A percentile compares a stretch with the other conserved stretches of the same genome.
phyloP scores from a whole-genome alignment of 1,140 invertebrate species.

The Oryctes rhinoceros region DNA sequence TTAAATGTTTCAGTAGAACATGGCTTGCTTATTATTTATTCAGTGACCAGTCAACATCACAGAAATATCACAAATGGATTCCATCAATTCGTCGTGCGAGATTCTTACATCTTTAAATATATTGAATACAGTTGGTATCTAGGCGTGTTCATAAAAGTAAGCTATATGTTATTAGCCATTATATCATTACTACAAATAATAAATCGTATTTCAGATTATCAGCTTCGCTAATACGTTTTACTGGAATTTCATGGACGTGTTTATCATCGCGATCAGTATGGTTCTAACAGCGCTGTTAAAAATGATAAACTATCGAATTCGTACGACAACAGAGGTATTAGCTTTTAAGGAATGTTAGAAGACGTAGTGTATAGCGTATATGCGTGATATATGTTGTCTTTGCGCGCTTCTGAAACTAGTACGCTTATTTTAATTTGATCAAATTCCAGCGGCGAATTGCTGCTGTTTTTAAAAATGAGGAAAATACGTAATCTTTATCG shows the following conservation, averaged over 20 bases:
- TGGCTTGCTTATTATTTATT: constrained; percentile 13
- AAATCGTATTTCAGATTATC: background rate
- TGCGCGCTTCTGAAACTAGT: too few relatives aligned
- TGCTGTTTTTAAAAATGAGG: too few relatives aligned
- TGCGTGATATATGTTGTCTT: too few relatives aligned
- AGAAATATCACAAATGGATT: constrained; percentile 2
- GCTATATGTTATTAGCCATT: background rate
- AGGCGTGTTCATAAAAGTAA: constrained; percentile 18
- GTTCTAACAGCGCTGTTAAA: background rate
- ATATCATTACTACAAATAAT: background rate
- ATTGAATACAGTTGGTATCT: background rate
- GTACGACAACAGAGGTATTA: background rate
- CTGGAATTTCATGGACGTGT: constrained; percentile 38
- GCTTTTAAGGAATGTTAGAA: too few relatives aligned
- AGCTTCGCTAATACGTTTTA: constrained; percentile 24
- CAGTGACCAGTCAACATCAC: background rate
- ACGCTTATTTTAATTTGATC: too few relatives aligned
- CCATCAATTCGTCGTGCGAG: background rate
- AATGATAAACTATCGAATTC: background rate
- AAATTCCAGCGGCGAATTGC: too few relatives aligned
- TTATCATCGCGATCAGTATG: constrained; percentile 34
- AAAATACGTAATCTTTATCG: too few relatives aligned
- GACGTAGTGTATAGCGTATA: too few relatives aligned
- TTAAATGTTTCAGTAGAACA: constrained; percentile 17
- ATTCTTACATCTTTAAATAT: constrained; percentile 25